A percentile compares a stretch with the other conserved stretches of the same genome.
These are phyloP conservation scores for Narcine bancroftii DNA, from an alignment of 2,113 vertebrate genomes.

Conservation along the genomic window DNA sequence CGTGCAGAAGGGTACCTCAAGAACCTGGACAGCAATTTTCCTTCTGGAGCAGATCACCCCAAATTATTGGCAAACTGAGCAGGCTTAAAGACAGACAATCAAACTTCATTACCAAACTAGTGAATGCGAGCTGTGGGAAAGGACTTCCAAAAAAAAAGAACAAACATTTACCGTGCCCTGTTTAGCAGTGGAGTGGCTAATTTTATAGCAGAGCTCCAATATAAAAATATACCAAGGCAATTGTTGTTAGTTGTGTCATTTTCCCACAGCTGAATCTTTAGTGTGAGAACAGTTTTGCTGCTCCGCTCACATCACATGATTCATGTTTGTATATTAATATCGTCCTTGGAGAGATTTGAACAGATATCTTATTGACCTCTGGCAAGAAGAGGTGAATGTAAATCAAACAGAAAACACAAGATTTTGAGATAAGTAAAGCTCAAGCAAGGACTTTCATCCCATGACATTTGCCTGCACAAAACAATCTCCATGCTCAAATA, in stretches of 20 bases:
- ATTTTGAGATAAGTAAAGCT: background rate
- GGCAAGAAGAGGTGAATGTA: background rate
- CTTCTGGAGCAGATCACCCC: background rate
- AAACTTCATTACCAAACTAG: background rate
- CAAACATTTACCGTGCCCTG: background rate
- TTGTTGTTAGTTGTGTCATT: slow-evolving; percentile 10
- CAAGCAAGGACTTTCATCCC: background rate
- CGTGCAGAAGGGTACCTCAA: no score
- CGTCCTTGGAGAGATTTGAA: background rate
- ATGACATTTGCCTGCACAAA: background rate
- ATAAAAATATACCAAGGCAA: background rate
- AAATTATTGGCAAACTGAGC: background rate
- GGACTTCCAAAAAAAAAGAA: background rate
- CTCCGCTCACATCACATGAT: background rate
- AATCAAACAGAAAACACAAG: slow-evolving; percentile 15
- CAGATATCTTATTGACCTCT: slow-evolving; percentile 11
- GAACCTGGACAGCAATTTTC: no score
- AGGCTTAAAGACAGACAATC: background rate
- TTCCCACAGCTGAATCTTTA: slow-evolving; percentile 7
- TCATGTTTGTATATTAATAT: background rate
- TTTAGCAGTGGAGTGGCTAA: background rate
- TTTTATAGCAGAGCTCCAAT: background rate
- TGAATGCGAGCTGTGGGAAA: background rate
- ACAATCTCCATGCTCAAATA: background rate
- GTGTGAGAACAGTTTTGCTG: slow-evolving; percentile 20